phyloP scores from a whole-genome alignment of 2,797 vertebrate genomes.

The Hoplostethus atlanticus region DNA sequence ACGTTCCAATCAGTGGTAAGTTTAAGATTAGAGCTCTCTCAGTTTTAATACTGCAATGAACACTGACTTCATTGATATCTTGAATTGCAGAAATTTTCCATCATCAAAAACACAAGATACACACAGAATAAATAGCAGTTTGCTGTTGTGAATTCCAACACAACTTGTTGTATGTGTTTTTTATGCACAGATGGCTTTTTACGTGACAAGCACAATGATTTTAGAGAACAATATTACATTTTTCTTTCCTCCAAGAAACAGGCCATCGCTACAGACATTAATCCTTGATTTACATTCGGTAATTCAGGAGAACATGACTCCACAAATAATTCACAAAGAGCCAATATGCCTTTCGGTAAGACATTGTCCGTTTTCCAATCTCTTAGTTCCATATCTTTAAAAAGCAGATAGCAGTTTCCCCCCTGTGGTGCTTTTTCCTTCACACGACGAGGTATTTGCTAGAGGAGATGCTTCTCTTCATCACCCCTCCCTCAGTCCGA shows the following conservation, averaged over 20 bases:
- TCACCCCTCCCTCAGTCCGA: constrained; percentile 49
- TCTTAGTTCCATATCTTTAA: constrained; percentile 35
- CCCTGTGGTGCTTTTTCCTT: constrained; percentile 59
- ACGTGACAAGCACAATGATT: constrained; percentile 74
- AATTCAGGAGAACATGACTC: constrained; percentile 69
- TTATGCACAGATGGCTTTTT: constrained; percentile 75
- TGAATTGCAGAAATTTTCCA: constrained; percentile 51
- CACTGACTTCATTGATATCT: constrained; percentile 69
- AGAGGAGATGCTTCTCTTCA: constrained; percentile 51
- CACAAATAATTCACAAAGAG: constrained; percentile 63
- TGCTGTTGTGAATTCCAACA: constrained; percentile 11
- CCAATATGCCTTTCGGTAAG: constrained; percentile 46
- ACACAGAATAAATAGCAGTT: constrained; percentile 75
- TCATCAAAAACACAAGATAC: constrained; percentile 64
- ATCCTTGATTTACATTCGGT: constrained; percentile 83
- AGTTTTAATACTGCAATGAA: constrained; percentile 77
- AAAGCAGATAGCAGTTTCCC: constrained; percentile 48
- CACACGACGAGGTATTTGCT: constrained; percentile 78
- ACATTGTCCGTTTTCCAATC: constrained; percentile 56
- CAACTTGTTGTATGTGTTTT: constrained; percentile 66
- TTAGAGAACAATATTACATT: constrained; percentile 67
- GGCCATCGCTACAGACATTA: constrained; percentile 77
- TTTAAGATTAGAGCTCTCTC: constrained; percentile 63
- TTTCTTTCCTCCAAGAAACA: constrained; percentile 60
- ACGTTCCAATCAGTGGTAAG: constrained; percentile 61